Conservation (phyloP, 53 echinoderm and acorn worm genomes). For the Paelopatides confundens region DNA sequence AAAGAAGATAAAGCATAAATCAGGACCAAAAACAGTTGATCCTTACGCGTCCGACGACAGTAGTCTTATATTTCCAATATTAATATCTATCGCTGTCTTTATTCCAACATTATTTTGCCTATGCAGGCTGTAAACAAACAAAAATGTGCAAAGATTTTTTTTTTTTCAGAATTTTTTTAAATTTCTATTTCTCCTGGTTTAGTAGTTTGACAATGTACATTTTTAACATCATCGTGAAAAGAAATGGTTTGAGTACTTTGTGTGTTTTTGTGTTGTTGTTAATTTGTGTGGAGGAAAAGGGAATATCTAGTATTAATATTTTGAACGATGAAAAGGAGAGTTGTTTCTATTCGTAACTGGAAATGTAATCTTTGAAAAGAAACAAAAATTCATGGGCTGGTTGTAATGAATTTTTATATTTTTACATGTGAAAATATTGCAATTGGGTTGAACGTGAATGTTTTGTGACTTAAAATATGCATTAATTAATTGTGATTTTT, state of each 20-base stretch:
- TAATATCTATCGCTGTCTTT: slow-evolving; percentile 93
- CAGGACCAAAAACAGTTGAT: slow-evolving; percentile 93
- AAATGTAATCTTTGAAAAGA: no score
- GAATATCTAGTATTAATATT: no score
- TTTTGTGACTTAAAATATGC: no score
- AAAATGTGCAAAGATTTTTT: neutral
- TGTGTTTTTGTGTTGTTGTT: neutral
- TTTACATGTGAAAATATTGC: no score
- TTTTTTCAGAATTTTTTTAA: neutral
- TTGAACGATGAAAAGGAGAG: no score
- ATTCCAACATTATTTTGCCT: slow-evolving; percentile 98
- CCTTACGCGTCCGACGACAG: slow-evolving; percentile 95
- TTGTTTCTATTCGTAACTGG: no score
- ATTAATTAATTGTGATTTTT: no score
- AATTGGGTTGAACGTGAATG: no score
- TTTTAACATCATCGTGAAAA: neutral
- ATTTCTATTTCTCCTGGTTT: neutral
- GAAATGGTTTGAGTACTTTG: neutral
- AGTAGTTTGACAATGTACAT: neutral
- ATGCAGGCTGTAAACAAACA: slow-evolving; percentile 80
- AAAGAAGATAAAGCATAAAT: slow-evolving; percentile 70
- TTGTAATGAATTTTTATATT: no score
- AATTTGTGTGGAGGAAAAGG: no score
- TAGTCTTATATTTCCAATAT: slow-evolving; percentile 91
- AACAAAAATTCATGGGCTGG: no score